A percentile compares a stretch with the other conserved stretches of the same genome.
These are phyloP conservation scores for Calyptommatus sinebrachiatus DNA, from an alignment of 2,113 vertebrate genomes.

Conservation along the genomic window DNA sequence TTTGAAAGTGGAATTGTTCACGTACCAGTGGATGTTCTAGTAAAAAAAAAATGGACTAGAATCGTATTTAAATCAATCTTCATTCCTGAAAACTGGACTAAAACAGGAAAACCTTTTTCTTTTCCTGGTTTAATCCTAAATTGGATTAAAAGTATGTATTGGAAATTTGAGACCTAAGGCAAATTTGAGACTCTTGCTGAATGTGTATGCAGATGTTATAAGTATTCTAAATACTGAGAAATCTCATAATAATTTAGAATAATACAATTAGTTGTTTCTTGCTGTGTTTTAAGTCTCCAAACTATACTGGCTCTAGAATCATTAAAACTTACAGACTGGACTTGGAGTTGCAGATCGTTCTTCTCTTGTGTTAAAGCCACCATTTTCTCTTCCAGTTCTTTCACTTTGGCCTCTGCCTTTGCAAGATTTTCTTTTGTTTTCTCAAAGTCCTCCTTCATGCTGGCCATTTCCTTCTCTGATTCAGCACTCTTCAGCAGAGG, in stretches of 20 bases:
- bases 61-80: too few relatives aligned
- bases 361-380: conserved; percentile 81
- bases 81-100: too few relatives aligned
- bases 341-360: conserved; percentile 79
- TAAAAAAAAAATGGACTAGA: too few relatives aligned
- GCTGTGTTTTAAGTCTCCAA: background rate
- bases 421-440: conserved; percentile 85
- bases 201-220: too few relatives aligned
- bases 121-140: too few relatives aligned
- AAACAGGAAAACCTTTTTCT: too few relatives aligned
- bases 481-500: conserved; percentile 80
- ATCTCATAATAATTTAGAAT: background rate
- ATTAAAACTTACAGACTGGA: conserved; percentile 67
- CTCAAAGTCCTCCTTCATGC: conserved; percentile 83
- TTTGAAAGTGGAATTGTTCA: too few relatives aligned
- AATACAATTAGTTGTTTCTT: background rate
- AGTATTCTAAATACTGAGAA: too few relatives aligned
- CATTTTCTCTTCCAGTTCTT: conserved; percentile 86
- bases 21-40: too few relatives aligned
- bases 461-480: conserved; percentile 82
- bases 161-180: too few relatives aligned
- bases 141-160: too few relatives aligned
- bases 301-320: background rate
- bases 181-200: too few relatives aligned
- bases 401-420: conserved; percentile 82